Percentiles rank a stretch among this genome's conserved stretches.
Conservation (phyloP, 2,113 vertebrate genomes). For the Tyto alba region DNA sequence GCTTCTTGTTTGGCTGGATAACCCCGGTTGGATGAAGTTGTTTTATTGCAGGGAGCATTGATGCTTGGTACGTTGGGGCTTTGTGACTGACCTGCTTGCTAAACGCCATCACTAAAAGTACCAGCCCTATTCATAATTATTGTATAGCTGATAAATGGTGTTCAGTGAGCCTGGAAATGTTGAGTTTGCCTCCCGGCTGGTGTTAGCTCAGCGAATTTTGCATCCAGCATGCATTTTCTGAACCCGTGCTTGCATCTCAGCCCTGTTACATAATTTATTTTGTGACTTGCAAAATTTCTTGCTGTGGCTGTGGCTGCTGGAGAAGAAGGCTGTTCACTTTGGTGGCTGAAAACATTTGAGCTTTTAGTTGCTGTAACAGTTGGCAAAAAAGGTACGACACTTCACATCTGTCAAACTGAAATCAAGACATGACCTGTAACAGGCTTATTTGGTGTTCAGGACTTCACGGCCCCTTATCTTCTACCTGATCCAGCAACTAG, state of each 20-base stretch:
- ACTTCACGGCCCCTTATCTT: not conserved
- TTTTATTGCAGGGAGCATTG: not conserved
- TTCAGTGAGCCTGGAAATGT: not conserved
- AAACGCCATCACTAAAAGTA: rapidly evolving
- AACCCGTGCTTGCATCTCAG: not conserved
- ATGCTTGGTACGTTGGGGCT: rapidly evolving
- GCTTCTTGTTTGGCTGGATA: not conserved
- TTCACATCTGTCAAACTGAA: not conserved
- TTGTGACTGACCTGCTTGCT: not conserved
- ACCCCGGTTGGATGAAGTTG: rapidly evolving
- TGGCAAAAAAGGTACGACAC: not conserved
- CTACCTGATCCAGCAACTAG: not conserved
- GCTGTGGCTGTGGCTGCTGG: not conserved
- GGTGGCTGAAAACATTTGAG: not conserved
- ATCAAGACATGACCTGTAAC: not conserved
- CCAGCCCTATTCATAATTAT: not conserved
- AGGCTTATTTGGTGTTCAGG: not conserved
- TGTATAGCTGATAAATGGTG: not conserved
- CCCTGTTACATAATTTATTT: not conserved
- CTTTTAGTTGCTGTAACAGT: not conserved
- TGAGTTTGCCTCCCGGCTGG: not conserved
- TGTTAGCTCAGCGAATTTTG: not conserved
- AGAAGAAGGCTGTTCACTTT: not conserved
- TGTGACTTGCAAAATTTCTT: not conserved
- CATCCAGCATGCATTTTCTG: not conserved